Evolutionary conservation across 2,113 vertebrate genomes (phyloP).

Genomic region (Cyphomyrus discorhynchus): DNA sequence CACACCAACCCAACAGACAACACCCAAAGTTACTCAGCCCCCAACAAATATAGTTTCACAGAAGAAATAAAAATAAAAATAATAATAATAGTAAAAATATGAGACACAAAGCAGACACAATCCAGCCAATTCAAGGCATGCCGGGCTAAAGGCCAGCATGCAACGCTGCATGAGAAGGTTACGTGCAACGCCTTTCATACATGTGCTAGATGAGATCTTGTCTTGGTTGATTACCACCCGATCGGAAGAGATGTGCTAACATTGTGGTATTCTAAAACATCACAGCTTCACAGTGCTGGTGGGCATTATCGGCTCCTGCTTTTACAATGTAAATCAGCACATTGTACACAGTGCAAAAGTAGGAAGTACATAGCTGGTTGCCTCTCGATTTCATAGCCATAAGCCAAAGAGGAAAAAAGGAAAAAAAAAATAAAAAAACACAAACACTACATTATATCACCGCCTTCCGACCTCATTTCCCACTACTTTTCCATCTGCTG

Average conservation of each 20-base stretch:
- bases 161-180: background rate
- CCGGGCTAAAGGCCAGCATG: background rate
- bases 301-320: conserved; percentile 39
- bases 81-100: background rate
- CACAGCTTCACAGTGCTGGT: conserved; percentile 62
- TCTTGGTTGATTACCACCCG: conserved; percentile 17
- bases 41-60: background rate
- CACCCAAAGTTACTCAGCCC: conserved; percentile 7
- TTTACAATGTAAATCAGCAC: conserved; percentile 44
- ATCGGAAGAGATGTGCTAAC: conserved; percentile 42
- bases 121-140: conserved; percentile 4
- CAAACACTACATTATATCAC: background rate
- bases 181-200: background rate
- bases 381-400: conserved; percentile 9
- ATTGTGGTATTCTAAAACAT: conserved; percentile 62
- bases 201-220: conserved; percentile 2
- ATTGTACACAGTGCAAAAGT: conserved; percentile 19
- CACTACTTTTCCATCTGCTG: conserved; percentile 12
- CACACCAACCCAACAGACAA: background rate
- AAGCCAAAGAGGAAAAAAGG: background rate
- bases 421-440: background rate
- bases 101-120: conserved; percentile 1
- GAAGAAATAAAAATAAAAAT: background rate
- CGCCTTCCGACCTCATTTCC: conserved; percentile 9
- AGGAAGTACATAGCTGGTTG: conserved; percentile 15